Evolutionary conservation across 1,140 invertebrate genomes (phyloP), one percentile per base, ranked within the genome.

Genomic region (Oreohelix idahoensis): DNA sequence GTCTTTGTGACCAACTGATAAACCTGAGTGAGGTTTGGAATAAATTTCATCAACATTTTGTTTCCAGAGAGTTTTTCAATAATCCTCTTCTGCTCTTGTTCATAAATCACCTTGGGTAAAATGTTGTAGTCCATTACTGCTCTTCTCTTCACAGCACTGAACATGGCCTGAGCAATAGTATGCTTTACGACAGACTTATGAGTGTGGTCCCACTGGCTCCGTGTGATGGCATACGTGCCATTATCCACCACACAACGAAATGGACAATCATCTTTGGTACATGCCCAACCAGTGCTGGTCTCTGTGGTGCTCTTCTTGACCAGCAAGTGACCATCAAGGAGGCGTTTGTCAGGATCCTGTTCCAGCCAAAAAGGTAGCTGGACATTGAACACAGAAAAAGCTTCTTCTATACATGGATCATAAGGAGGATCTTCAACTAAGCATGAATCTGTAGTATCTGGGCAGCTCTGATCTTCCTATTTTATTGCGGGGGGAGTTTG

Each of bases 171-270:
- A 39, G 77, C 49, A 26, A 79, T 69, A 20, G 26, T 63, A 23
- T 79, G 38, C 32, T 79, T 79, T 4, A 79, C 29, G 11, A 39
- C 58, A 11, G 77, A 69, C 36, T 69, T 63, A 32, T 79, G 77
- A n/a, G 77, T 79, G 58, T 79, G 77, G 58, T 79, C 77, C 51
- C 51, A 69, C 58, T 79, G 77, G 77, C 58, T 66, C 15, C 77
- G 5, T n/a, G 77, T 79, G 35, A 79, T 69, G 38, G 51, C 35
- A 38, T 39, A 42, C 1, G 53, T 79, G 11, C 66, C 77, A 39
- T 69, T 63, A n/a, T 79, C 77, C 35, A 79, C 45, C 5, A 79
- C 77, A 79, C 77, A 79, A 32, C 77, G 77, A 29, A 79, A 79
- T 26, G 77, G 77, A 36, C 77, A 79, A 20, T 53, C 77, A 20